A percentile compares a stretch with the other conserved stretches of the same genome.
These are phyloP conservation scores for Anguilla pacifica DNA, from an alignment of 2,797 vertebrate species.

Conservation along the genomic window DNA sequence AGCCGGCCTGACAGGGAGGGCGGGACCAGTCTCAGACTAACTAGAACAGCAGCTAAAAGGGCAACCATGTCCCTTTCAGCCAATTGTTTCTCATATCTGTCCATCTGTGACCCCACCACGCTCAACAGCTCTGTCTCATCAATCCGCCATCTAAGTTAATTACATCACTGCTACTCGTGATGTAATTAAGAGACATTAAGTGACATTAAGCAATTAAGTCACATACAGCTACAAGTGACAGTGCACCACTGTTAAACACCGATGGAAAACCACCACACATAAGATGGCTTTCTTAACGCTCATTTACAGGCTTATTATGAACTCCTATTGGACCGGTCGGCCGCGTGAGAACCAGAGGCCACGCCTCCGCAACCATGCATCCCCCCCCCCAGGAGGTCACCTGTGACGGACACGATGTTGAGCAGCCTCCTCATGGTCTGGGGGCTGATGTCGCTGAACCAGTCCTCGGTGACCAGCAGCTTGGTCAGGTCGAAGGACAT, in stretches of 20 bases:
- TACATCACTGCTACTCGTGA: no score
- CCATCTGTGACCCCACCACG: neutral
- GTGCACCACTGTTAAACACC: neutral
- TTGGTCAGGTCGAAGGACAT: slow-evolving; percentile 97
- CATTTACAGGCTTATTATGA: neutral
- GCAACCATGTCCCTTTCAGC: neutral
- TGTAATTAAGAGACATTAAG: no score
- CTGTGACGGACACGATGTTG: slow-evolving; percentile 96
- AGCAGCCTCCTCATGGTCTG: slow-evolving; percentile 94
- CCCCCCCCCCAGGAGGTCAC: slow-evolving; percentile 54
- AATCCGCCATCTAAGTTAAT: neutral
- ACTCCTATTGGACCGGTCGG: neutral
- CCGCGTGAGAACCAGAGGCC: neutral
- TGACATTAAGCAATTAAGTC: neutral
- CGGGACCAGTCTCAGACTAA: neutral
- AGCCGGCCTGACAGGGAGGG: slow-evolving; percentile 77
- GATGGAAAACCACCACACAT: neutral
- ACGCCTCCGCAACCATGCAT: neutral
- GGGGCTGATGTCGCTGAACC: slow-evolving; percentile 97
- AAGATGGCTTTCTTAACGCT: neutral
- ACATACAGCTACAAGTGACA: neutral
- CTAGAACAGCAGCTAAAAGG: neutral
- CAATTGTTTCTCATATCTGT: no score
- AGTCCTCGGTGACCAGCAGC: slow-evolving; percentile 93
- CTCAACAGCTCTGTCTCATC: neutral